Base-by-base conservation (phyloP, 1,140 invertebrate species). In the Orius insidiosus region DNA sequence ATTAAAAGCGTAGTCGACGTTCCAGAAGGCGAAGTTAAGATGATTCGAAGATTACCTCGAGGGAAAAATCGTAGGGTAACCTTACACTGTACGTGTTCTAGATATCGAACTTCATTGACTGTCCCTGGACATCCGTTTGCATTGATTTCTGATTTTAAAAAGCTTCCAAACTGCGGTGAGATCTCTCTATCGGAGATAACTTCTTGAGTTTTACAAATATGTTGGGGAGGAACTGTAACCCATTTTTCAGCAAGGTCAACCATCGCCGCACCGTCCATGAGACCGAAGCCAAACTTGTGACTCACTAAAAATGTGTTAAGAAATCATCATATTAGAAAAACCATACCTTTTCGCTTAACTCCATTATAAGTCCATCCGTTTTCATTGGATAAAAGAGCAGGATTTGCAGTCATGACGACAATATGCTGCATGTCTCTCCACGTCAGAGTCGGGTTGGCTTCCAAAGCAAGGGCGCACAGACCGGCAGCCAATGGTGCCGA, bases 391-490 rank as follows among this genome's bases (percentile, higher is more conserved):
- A 90, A 60, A 4, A 79, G 85, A 48, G 68, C 71, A 2, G 84
- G 74, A 42, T 82, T 68, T 10, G 90, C 92, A 0, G 93, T 92
- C 54, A 92, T 70, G 2, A 98, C 86, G 2, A 96, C 90, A 50
- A 98, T 72, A 63, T 96, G 93, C 60, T 98, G 94, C 79, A 98
- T 86, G 62, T 98, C 94, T 53, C 94, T 69, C 94, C 94, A 98
- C 0, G 89, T 94, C 18, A 98, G 66, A 30, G 75, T 72, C 2
- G 87, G 81, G 63, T 96, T 98, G 0, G 90, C 89, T 72, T 97
- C 89, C 3, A 98, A 66, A 0, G 89, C 85, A 10, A 98, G 63
- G 1, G 93, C 94, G 53, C 85, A 83, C 19, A 98, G 93, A 5
- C 90, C 94, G 24, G 92, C 92, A 0, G 94, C 93, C 46, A 97